Evolutionary conservation across 2,113 vertebrate species (phyloP), one percentile per base, ranked within the genome.

Genomic region (Columba livia): DNA sequence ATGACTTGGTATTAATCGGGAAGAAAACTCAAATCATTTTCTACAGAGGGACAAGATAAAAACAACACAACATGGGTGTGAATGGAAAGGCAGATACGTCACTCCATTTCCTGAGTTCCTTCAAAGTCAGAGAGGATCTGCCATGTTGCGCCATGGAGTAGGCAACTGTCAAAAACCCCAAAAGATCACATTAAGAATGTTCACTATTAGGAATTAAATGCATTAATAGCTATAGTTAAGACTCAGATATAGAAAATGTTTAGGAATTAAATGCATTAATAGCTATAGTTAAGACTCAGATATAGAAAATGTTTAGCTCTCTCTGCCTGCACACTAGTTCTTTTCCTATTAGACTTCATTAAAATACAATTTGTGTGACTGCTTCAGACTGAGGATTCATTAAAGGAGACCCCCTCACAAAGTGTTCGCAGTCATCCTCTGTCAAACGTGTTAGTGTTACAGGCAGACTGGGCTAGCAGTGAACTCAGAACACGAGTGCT

Each of bases 121-220:
- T 84, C 60, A 64, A 58, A 93, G 57, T 44, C 50, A n/a, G 60
- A 85, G 48, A 50, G 79, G 61, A 90, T 84, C 58, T 72, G 54
- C 44, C 31, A 65, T 16, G 17, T 50, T 81, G 65, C 81, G 69
- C 57, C 58, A 77, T 4, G 25, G 61, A 72, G 42, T 57, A 71
- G 14, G 50, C 18, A 94, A 66, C 62, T 54, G 64, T 23, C 44
- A 74, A 58, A 44, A 67, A 90, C 71, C 64, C 29, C 47, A 78
- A 87, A 85, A 19, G 1, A 31, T 6, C 57, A n/a, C 47, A n/a
- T 56, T 28, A 82, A 60, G 48, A 79, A 51, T 57, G 54, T 29
- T 58, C 9, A 32, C 31, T 25, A 3, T 25, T 38, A 71, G 66
- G 34, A 79, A 75, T 38, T 26, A 85, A 69, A 66, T 58, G 31